Conservation (phyloP, 2,113 vertebrate species). For the Melospiza melodia region DNA sequence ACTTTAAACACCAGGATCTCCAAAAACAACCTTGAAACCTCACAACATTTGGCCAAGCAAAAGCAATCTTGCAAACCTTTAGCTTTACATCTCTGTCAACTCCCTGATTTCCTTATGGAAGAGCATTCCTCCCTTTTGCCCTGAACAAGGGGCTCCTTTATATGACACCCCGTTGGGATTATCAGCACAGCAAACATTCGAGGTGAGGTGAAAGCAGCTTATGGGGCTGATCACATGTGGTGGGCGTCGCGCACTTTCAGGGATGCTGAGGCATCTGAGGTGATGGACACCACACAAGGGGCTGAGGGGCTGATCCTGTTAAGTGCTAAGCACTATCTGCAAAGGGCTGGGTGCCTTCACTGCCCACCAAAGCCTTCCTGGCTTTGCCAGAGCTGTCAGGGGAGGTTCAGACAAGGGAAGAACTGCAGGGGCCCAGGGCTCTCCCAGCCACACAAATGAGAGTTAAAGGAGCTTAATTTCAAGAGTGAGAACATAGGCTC, state of each 20-base stretch:
- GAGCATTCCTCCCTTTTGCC: background rate
- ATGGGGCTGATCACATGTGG: conserved; percentile 6
- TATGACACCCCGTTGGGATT: conserved; percentile 14
- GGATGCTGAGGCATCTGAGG: conserved; percentile 22
- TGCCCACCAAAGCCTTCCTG: background rate
- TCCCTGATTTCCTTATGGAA: background rate
- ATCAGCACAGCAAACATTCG: background rate
- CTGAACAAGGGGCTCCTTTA: conserved; percentile 31
- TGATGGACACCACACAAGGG: background rate
- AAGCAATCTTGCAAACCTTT: background rate
- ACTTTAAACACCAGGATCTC: background rate
- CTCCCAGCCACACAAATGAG: background rate
- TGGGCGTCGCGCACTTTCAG: background rate
- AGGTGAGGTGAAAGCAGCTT: conserved; percentile 56
- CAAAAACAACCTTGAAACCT: background rate
- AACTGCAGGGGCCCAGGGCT: background rate
- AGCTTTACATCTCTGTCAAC: background rate
- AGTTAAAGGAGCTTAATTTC: conserved; percentile 37
- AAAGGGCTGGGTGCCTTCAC: background rate
- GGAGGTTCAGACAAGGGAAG: background rate
- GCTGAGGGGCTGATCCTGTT: conserved; percentile 45
- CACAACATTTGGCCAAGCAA: background rate
- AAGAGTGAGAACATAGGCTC: background rate
- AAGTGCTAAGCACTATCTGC: conserved; percentile 4
- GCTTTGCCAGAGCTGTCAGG: background rate